Conservation (phyloP, 2,797 vertebrate genomes). For the Falco columbarius region DNA sequence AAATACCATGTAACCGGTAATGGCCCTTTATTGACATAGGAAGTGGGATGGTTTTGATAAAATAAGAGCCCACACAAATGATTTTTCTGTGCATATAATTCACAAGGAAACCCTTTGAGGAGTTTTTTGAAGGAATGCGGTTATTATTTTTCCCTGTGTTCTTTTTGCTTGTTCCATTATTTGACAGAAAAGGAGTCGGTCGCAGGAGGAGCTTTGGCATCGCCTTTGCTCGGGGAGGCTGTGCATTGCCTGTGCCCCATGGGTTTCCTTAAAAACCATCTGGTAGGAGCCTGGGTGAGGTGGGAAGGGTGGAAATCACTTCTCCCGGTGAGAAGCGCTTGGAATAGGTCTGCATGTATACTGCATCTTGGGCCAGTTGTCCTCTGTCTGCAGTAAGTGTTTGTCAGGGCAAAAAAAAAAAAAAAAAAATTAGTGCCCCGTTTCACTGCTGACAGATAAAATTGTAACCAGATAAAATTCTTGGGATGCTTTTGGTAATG, state of each 20-base stretch:
- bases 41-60: slow-evolving; percentile 49
- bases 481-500: fast-evolving
- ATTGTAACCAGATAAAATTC: neutral
- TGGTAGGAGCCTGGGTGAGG: neutral
- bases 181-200: neutral
- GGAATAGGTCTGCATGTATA: fast-evolving
- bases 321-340: neutral
- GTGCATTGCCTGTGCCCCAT: fast-evolving
- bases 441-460: neutral
- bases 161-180: neutral
- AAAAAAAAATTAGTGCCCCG: fast-evolving
- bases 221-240: neutral
- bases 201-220: neutral
- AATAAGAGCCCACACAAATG: neutral
- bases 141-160: neutral
- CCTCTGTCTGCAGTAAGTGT: neutral
- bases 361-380: neutral
- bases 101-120: neutral
- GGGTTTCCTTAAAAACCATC: neutral
- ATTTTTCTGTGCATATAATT: neutral
- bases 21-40: neutral
- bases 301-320: neutral
- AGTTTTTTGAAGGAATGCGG: neutral
- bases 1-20: slow-evolving; percentile 37
- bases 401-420: neutral